These are phyloP conservation scores for Tupiocoris notatus DNA, from an alignment of 2,888 invertebrate genomes.

Conservation along the genomic window DNA sequence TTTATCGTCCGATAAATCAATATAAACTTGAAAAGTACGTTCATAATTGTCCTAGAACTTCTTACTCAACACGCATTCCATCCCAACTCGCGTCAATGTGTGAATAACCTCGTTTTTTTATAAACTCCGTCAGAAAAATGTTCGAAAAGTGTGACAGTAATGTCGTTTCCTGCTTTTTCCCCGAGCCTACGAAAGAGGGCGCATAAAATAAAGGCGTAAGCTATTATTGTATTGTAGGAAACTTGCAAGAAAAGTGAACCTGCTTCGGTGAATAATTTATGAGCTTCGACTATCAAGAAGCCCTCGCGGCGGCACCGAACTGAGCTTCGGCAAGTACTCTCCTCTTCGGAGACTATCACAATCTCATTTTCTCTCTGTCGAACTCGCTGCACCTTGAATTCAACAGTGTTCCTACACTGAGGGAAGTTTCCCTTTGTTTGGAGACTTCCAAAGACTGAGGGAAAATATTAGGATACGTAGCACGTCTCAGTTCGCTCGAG, in stretches of 20 bases:
- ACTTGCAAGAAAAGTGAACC: constrained; percentile 42
- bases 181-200: constrained; percentile 32
- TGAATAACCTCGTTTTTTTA: no score
- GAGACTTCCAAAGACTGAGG: neutral
- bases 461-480: no score
- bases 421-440: neutral
- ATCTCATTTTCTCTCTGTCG: neutral
- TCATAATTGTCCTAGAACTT: no score
- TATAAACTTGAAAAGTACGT: no score
- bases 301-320: neutral
- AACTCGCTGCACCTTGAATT: neutral
- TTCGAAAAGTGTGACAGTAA: constrained; percentile 37
- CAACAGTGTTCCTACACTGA: neutral
- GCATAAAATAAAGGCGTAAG: constrained; percentile 35
- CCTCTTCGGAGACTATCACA: neutral
- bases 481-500: no score
- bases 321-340: neutral
- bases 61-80: no score
- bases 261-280: constrained; percentile 38
- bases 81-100: no score
- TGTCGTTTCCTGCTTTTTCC: constrained; percentile 33
- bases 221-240: constrained; percentile 41
- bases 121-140: no score
- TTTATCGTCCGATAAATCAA: no score
- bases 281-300: constrained; percentile 40